A percentile compares a stretch with the other conserved stretches of the same genome.
phyloP scores from a whole-genome alignment of 1,140 invertebrate genomes.

The Vollenhovia emeryi region DNA sequence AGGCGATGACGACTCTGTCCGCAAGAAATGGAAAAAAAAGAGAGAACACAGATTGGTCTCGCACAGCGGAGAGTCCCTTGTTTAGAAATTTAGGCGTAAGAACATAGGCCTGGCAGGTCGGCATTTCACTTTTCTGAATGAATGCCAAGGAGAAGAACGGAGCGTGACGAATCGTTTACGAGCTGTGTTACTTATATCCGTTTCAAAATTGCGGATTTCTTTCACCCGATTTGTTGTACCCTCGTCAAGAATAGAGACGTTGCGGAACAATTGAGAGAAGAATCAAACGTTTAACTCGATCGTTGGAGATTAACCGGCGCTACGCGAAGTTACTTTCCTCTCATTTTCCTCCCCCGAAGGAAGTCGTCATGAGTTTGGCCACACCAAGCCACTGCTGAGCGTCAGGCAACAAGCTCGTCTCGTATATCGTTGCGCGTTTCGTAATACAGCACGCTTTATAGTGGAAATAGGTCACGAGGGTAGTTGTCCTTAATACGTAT shows the following conservation, averaged over 20 bases:
- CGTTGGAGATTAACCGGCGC: not conserved
- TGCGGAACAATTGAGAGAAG: not conserved
- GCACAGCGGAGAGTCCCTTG: not conserved
- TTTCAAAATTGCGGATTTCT: not conserved
- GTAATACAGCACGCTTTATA: slow-evolving; percentile 6
- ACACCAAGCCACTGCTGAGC: not conserved
- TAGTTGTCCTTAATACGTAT: slow-evolving; percentile 3
- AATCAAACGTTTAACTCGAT: not conserved
- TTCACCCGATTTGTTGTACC: not conserved
- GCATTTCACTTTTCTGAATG: not conserved
- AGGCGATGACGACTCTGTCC: not conserved
- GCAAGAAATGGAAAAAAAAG: not conserved
- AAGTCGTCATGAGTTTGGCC: not conserved
- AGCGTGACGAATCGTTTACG: not conserved
- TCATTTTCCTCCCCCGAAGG: not conserved
- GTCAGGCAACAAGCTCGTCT: not conserved
- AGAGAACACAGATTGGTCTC: not conserved
- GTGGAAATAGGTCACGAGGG: slow-evolving; percentile 17
- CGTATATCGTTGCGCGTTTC: not conserved
- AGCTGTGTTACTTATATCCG: not conserved
- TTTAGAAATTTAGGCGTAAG: not conserved
- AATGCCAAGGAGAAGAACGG: not conserved
- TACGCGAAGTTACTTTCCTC: not conserved
- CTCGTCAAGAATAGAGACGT: not conserved
- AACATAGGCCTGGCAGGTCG: not conserved